Evolutionary conservation across 1,140 invertebrate genomes (phyloP), one percentile per base, ranked within the genome.

Genomic region (Drosophila bifasciata): DNA sequence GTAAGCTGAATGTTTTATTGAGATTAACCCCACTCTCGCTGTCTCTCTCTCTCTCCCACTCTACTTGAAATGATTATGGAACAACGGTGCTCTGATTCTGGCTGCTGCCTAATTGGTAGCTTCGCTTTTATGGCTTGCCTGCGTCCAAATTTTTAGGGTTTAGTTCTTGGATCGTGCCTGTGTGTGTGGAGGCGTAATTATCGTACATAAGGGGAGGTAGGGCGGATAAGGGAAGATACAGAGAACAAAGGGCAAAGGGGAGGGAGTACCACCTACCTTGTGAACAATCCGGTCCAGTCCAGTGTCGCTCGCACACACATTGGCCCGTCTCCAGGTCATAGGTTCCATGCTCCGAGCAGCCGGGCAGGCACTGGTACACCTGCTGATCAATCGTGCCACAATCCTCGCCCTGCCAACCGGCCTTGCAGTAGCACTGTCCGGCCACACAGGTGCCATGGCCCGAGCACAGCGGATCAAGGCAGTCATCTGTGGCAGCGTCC

Each of bases 371-470:
- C 62, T 96, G 95, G 91, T 97, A 96, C 23, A 97, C 96, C 92
- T 97, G 95, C 85, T 97, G 95, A 92, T 98, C 97, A 55, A 97
- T 95, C 76, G 96, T 94, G 67, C 95, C 94, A 90, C 98, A 99
- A 61, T 96, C 95, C 60, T 96, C 95, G 8, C 98, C 98, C 85
- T 97, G 96, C 98, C 98, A 99, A 1, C 98, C 98, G 3, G 96
- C 96, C 85, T 97, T 96, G 92, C 98, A 99, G 76, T 97, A 96
- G 92, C 98, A 99, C 61, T 96, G 96, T 1, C 98, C 98, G 63
- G 97, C 95, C 32, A 97, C 95, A 93, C 98, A 99, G 50, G 95
- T 95, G 0, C 98, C 98, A 89, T 98, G 97, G 25, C 95, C 95
- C 15, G 96, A 96, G 92, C 98, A 99, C 36, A 95, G 95, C 3